Conservation (phyloP, 2,797 vertebrate genomes). For the Tragelaphus oryx region DNA sequence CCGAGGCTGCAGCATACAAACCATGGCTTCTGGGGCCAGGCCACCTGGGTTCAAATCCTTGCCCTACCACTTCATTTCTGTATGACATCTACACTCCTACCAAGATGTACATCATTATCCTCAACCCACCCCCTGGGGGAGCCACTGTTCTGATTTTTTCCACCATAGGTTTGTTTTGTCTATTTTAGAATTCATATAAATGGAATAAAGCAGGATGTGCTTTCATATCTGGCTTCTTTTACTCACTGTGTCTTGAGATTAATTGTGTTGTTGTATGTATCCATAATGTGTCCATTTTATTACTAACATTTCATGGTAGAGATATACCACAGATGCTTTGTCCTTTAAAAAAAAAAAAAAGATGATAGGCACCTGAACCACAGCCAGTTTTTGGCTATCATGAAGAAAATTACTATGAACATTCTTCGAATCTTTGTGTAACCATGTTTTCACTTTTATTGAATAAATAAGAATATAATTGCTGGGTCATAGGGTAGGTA, state of each 20-base stretch:
- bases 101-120: not conserved
- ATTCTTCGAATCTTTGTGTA: not conserved
- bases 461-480: not conserved
- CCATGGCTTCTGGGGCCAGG: not conserved
- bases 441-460: constrained; percentile 20
- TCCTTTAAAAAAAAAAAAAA: not conserved
- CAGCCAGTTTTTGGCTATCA: not conserved
- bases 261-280: not conserved
- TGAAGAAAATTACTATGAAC: constrained; percentile 19
- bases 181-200: not conserved
- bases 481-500: not conserved
- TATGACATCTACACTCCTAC: not conserved
- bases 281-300: not conserved
- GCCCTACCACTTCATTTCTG: not conserved
- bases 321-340: not conserved
- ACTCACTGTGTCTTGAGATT: not conserved
- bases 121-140: not conserved
- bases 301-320: not conserved
- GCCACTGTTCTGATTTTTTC: not conserved
- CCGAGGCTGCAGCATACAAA: not conserved
- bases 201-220: not conserved
- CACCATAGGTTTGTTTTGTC: not conserved
- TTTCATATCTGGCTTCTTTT: constrained; percentile 5
- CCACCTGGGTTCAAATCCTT: not conserved
- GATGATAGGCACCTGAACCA: not conserved